A percentile compares a stretch with the other conserved stretches of the same genome.
Evolutionary conservation across 2,888 invertebrate species (phyloP).

Genomic region (Pandemis heparana): DNA sequence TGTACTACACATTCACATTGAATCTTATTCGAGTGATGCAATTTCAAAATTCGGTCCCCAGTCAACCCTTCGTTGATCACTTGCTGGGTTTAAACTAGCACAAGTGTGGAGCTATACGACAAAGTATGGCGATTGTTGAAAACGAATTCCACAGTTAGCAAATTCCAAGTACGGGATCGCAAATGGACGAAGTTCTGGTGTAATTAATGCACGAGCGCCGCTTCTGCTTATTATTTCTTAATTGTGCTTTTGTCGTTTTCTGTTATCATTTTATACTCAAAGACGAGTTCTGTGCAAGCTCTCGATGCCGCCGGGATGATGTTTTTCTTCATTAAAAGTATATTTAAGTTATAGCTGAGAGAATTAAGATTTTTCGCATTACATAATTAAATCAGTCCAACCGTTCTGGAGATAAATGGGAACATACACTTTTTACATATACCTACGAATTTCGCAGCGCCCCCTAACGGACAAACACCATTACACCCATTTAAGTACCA

Average conservation of each 20-base stretch:
- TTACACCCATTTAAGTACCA: no score
- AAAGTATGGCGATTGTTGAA: conserved; percentile 21
- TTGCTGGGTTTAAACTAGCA: background rate
- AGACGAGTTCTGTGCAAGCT: conserved; percentile 1
- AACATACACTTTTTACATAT: no score
- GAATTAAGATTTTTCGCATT: background rate
- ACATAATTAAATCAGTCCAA: no score
- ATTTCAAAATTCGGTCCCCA: no score
- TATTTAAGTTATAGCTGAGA: background rate
- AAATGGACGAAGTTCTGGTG: conserved; percentile 20
- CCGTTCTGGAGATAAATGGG: no score
- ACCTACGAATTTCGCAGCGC: no score
- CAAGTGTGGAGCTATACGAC: conserved; percentile 1
- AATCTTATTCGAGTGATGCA: no score
- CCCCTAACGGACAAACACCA: no score
- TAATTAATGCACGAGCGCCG: conserved; percentile 17
- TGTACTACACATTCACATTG: no score
- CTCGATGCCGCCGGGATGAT: background rate
- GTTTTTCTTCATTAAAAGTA: conserved; percentile 4
- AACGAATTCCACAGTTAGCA: conserved; percentile 24
- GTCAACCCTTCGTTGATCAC: no score
- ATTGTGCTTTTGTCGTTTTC: conserved; percentile 22
- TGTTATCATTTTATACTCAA: conserved; percentile 24
- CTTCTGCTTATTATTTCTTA: conserved; percentile 30
- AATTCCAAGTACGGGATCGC: conserved; percentile 25